Percentiles rank a stretch among this genome's conserved stretches.
phyloP scores from a whole-genome alignment of 2,888 invertebrate genomes.

The Timema podura region DNA sequence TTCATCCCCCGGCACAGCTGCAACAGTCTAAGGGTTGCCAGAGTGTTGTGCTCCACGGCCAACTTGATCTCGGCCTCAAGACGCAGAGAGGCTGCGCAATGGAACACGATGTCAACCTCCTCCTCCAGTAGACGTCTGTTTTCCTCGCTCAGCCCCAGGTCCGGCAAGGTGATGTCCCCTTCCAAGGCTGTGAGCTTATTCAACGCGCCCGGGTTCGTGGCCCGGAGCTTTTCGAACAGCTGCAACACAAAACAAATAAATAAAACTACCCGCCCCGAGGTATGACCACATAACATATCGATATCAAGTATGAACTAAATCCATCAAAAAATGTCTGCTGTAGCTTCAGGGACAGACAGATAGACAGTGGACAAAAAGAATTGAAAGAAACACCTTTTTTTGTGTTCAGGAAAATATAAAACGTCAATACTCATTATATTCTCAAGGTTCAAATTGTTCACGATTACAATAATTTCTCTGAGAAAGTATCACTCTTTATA shows the following conservation, averaged over 20 bases:
- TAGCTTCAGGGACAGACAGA: too few relatives aligned
- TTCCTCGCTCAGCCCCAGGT: conserved; percentile 6
- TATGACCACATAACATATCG: too few relatives aligned
- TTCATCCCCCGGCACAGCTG: neutral
- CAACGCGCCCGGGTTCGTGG: neutral
- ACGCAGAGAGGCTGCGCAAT: neutral
- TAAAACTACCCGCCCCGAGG: too few relatives aligned
- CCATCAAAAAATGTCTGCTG: too few relatives aligned
- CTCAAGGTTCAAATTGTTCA: too few relatives aligned
- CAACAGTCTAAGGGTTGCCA: neutral
- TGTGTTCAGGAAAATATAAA: too few relatives aligned
- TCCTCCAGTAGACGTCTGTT: neutral
- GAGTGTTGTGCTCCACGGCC: neutral
- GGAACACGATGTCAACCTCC: neutral
- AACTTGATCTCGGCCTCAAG: neutral
- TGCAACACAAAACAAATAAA: neutral
- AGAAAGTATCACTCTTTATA: too few relatives aligned
- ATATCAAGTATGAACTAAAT: too few relatives aligned
- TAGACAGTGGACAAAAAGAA: too few relatives aligned
- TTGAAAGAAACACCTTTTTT: too few relatives aligned
- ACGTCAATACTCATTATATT: too few relatives aligned
- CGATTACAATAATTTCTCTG: too few relatives aligned
- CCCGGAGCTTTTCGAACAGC: conserved; percentile 6
- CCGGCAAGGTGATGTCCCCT: conserved; percentile 8
- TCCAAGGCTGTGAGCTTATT: neutral